A percentile compares a stretch with the other conserved stretches of the same genome.
phyloP scores from a whole-genome alignment of 2,797 vertebrate species.

The Chelon auratus region DNA sequence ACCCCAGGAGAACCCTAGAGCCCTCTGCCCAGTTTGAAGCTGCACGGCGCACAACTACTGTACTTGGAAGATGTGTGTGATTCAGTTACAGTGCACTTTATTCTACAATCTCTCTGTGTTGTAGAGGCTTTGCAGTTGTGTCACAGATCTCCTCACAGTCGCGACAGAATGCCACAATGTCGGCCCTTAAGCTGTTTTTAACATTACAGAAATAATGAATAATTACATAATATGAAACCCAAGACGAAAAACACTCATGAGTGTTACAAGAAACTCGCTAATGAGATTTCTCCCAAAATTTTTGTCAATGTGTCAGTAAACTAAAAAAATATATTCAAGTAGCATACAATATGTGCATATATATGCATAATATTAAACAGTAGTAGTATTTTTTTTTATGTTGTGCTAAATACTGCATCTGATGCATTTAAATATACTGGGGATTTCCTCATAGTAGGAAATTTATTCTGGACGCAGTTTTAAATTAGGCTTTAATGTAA shows the following conservation, averaged over 20 bases:
- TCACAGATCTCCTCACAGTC: conserved; percentile 35
- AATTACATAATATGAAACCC: conserved; percentile 19
- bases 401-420: conserved; percentile 12
- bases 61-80: conserved; percentile 61
- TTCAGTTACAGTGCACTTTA: conserved; percentile 77
- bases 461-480: conserved; percentile 9
- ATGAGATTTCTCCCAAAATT: conserved; percentile 28
- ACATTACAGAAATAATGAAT: conserved; percentile 10
- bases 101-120: conserved; percentile 68
- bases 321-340: conserved; percentile 16
- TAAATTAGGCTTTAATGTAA: too few species aligned
- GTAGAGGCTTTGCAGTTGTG: conserved; percentile 44
- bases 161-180: conserved; percentile 13
- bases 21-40: conserved; percentile 61
- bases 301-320: conserved; percentile 21
- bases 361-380: conserved; percentile 19
- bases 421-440: conserved; percentile 23
- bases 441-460: background rate
- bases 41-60: conserved; percentile 71
- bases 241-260: conserved; percentile 2
- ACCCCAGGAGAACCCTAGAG: conserved; percentile 53
- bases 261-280: conserved; percentile 11
- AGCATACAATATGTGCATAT: conserved; percentile 3
- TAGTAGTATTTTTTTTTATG: conserved; percentile 9
- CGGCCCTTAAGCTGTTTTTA: conserved; percentile 6